phyloP scores from a whole-genome alignment of 2,113 vertebrate genomes.

The Phalacrocorax carbo region DNA sequence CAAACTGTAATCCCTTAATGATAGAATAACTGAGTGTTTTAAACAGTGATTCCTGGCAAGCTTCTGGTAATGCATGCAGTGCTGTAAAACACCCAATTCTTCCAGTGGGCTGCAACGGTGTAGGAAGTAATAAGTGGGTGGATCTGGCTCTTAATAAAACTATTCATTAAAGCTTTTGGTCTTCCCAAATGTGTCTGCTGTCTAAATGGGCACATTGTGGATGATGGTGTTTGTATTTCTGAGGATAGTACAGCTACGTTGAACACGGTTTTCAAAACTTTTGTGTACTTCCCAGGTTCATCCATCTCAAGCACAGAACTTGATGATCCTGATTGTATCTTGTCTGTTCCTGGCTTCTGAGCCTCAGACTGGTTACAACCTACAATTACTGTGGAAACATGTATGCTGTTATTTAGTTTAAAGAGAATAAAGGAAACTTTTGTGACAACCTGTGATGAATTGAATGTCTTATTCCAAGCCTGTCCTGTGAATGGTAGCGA shows the following conservation, averaged over 20 bases:
- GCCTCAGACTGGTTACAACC: accelerated
- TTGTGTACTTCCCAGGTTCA: background rate
- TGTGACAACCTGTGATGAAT: background rate
- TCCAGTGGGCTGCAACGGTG: background rate
- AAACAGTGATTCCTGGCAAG: background rate
- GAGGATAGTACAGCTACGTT: background rate
- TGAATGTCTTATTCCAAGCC: background rate
- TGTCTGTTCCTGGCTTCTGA: background rate
- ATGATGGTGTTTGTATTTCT: background rate
- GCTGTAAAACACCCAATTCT: background rate
- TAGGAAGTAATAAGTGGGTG: background rate
- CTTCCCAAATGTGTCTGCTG: background rate
- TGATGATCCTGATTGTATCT: background rate
- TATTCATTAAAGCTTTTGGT: background rate
- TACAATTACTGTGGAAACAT: background rate
- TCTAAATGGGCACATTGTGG: background rate
- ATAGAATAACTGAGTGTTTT: background rate
- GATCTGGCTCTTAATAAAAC: background rate
- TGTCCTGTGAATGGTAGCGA: background rate
- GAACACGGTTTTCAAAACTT: background rate
- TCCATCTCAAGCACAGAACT: background rate
- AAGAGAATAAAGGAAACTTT: background rate
- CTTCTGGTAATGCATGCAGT: background rate
- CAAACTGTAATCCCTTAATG: background rate
- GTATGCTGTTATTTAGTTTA: background rate